phyloP scores from a whole-genome alignment of 1,140 invertebrate species.

The Aphis craccivora region DNA sequence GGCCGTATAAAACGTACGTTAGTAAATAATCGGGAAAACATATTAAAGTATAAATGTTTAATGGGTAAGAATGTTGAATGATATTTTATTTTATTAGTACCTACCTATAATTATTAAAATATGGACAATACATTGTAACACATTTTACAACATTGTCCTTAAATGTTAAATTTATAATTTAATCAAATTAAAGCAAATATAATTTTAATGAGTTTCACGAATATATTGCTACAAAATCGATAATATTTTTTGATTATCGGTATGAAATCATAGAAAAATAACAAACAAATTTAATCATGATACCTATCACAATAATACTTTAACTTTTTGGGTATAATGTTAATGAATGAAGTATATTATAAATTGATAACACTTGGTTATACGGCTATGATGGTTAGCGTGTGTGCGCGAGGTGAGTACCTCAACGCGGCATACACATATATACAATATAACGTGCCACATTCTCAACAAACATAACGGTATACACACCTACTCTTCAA shows the following conservation, averaged over 20 bases:
- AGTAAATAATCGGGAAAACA: background rate
- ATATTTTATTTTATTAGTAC: background rate
- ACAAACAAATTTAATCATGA: background rate
- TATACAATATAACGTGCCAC: constrained; percentile 48
- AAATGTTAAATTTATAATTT: background rate
- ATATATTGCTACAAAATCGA: background rate
- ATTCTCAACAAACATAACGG: constrained; percentile 57
- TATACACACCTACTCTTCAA: constrained; percentile 58
- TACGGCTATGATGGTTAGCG: background rate
- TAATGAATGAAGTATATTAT: constrained; percentile 25
- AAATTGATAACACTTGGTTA: constrained; percentile 38
- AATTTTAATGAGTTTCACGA: background rate
- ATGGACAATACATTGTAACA: background rate
- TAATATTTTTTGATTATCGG: background rate
- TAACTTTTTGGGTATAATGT: background rate
- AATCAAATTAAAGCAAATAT: background rate
- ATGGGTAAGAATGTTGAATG: background rate
- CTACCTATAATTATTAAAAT: background rate
- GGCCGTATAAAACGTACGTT: background rate
- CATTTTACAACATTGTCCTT: background rate
- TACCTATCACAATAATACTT: background rate
- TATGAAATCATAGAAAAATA: background rate
- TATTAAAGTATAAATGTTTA: background rate
- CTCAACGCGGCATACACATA: constrained; percentile 10
- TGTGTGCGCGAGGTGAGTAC: background rate